Base-by-base conservation (phyloP, 1,140 invertebrate genomes). In the Halictus rubicundus region DNA sequence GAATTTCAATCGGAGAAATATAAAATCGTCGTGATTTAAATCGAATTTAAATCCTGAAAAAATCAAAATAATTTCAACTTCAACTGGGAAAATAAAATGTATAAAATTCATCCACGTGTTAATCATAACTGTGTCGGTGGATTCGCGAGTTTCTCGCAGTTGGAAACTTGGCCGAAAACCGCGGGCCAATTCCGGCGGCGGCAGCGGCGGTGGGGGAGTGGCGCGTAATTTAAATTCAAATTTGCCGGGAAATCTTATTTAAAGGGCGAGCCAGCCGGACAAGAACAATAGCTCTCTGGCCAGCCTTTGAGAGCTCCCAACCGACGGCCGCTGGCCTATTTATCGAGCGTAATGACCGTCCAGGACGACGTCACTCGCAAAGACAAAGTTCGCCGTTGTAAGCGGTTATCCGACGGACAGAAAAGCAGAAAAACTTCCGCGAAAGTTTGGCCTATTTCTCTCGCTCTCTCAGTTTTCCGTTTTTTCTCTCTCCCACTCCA, bases 311-410 rank as follows among this genome's bases (percentile, higher is more conserved):
- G 42, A n/a, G 14, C 8, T 1, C 32, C 64, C n/a, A 25, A n/a
- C 14, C 21, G 16, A 2, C 16, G 27, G 4, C 21, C 16, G 10
- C 21, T 63, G 3, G 42, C 68, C 59, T 63, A 78, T 72, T 71
- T 78, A 78, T 78, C 68, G 76, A 64, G 46, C 59, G 65, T 71
- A 71, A 78, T 27, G 68, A 64, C 68, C 68, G 27, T n/a, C 32
- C 42, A n/a, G 42, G 10, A 59, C 32, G 27, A 72, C 76, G 76
- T 78, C 68, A 16, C 59, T 42, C 39, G 32, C 76, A 71, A 71
- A 70, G 42, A 63, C 75, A 78, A 78, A 78, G 68, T 71, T 78
- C 54, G 19, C 9, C 46, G 76, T 64, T 64, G 68, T 42, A 46
- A 70, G 46, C 76, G 42, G 59, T 52, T 71, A 78, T 71, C n/a